Conservation (phyloP, 2,113 vertebrate genomes). For the Neodon shergylaensis region DNA sequence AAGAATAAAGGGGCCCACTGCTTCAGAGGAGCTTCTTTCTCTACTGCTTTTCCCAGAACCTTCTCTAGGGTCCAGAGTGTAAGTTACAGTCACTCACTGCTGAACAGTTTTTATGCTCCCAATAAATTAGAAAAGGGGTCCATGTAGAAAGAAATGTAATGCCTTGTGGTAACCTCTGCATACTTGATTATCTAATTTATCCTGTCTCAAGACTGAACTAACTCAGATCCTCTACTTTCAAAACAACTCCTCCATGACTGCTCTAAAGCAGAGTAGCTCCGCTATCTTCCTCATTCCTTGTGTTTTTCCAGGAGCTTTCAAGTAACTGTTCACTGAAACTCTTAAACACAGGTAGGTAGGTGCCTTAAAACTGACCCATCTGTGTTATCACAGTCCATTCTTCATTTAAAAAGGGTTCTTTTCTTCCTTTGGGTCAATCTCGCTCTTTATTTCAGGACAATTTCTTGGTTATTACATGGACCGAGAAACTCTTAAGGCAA, state of each 20-base stretch:
- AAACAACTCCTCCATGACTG: not conserved
- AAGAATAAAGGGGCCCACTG: not conserved
- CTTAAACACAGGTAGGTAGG: not conserved
- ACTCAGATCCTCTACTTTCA: not conserved
- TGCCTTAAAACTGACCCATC: not conserved
- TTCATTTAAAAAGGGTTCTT: too few relatives aligned
- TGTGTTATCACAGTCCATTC: not conserved
- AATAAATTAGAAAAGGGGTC: not conserved
- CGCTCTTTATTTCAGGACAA: not conserved
- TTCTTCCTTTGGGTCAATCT: not conserved
- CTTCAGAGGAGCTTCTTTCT: not conserved
- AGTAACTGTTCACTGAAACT: too few relatives aligned
- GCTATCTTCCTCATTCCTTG: not conserved
- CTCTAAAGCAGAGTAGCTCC: not conserved
- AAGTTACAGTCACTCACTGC: not conserved
- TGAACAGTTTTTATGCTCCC: too few relatives aligned
- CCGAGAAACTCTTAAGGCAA: not conserved
- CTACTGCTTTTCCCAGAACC: not conserved
- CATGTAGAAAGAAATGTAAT: not conserved
- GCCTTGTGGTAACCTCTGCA: not conserved
- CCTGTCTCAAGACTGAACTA: not conserved
- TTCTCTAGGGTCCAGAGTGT: not conserved
- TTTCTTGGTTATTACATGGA: not conserved
- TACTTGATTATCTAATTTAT: not conserved
- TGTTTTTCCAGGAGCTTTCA: not conserved